These are phyloP conservation scores for Hybos culiciformis DNA, from an alignment of 2,888 invertebrate genomes.

Conservation along the genomic window DNA sequence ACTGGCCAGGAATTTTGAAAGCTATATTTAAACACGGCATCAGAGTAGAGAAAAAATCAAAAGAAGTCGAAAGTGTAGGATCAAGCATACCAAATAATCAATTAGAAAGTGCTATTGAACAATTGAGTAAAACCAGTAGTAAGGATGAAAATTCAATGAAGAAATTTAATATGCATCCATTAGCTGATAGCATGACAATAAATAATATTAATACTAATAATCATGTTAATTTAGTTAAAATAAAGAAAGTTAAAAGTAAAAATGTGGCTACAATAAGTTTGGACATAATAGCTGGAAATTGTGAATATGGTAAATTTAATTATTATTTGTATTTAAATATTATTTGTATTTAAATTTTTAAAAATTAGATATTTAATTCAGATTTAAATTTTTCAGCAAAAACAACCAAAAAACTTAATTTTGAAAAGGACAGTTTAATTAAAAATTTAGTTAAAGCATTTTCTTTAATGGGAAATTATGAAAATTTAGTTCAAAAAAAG, in stretches of 20 bases:
- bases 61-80: not conserved
- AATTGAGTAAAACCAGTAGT: slow-evolving; percentile 15
- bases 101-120: slow-evolving; percentile 11
- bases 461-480: slow-evolving; percentile 11
- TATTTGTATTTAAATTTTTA: not conserved
- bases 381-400: slow-evolving; percentile 4
- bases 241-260: slow-evolving; percentile 28
- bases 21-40: too few species aligned
- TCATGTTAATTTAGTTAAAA: slow-evolving; percentile 28
- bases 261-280: slow-evolving; percentile 35
- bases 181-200: slow-evolving; percentile 19
- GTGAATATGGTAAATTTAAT: slow-evolving; percentile 20
- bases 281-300: slow-evolving; percentile 25
- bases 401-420: not conserved
- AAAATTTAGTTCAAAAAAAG: slow-evolving; percentile 3
- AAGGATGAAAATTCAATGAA: slow-evolving; percentile 16
- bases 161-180: slow-evolving; percentile 13
- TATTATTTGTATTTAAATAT: too few species aligned
- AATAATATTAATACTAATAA: slow-evolving; percentile 25
- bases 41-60: too few species aligned
- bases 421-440: slow-evolving; percentile 1
- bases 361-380: not conserved
- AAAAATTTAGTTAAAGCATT: slow-evolving; percentile 12
- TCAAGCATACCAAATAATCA: slow-evolving; percentile 8
- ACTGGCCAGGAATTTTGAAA: too few species aligned